phyloP scores from a whole-genome alignment of 2,113 vertebrate genomes.

The Nibea coibor region DNA sequence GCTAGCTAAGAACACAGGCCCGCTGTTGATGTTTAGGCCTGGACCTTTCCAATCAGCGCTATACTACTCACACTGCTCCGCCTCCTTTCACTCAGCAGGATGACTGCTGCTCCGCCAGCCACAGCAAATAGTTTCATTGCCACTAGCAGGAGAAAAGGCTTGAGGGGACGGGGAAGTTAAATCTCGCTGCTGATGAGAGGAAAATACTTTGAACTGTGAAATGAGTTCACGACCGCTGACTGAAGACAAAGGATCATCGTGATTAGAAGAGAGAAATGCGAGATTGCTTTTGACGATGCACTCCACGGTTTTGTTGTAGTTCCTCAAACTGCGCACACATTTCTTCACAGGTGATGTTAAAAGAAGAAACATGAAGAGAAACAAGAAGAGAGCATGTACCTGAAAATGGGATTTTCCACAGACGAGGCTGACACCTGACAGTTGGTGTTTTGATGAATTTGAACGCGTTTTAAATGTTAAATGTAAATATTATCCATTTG shows the following conservation, averaged over 20 bases:
- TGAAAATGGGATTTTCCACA: no score
- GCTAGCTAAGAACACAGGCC: conserved; percentile 68
- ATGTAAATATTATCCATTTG: not conserved
- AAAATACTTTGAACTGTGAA: conserved; percentile 2
- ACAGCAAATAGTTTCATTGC: not conserved
- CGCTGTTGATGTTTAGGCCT: conserved; percentile 69
- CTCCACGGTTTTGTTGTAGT: not conserved
- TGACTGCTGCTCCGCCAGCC: conserved; percentile 30
- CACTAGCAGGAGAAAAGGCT: not conserved
- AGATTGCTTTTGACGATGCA: not conserved
- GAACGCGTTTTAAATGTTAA: not conserved
- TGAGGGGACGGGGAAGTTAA: not conserved
- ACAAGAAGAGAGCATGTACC: not conserved
- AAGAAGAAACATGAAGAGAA: not conserved
- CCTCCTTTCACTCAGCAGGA: conserved; percentile 49
- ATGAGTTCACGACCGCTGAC: not conserved
- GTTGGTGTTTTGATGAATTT: not conserved
- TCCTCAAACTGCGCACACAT: not conserved
- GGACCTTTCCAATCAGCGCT: conserved; percentile 36
- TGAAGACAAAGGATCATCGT: not conserved
- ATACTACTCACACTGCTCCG: conserved; percentile 26
- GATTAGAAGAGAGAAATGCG: not conserved
- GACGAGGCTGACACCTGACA: not conserved
- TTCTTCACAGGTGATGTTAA: not conserved
- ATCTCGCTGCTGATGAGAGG: conserved; percentile 6